Conservation (phyloP, 2,888 invertebrate genomes). For the Netelia fuscicornis region DNA sequence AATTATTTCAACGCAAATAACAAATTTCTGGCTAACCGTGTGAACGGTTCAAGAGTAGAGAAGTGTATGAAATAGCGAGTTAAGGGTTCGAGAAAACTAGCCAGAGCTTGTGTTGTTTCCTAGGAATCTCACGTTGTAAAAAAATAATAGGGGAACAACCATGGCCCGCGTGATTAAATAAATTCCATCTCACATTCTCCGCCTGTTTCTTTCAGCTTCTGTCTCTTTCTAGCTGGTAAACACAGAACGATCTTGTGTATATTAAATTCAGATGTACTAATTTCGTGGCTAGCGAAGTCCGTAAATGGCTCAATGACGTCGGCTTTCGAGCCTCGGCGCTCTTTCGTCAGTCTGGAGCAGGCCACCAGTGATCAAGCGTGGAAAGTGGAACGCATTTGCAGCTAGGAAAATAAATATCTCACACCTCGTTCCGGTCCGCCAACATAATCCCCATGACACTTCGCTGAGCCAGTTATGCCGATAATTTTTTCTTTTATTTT, state of each 20-base stretch:
- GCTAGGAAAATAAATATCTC: slow-evolving; percentile 14
- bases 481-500: not conserved
- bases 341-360: not conserved
- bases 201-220: not conserved
- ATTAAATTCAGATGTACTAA: slow-evolving; percentile 9
- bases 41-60: not conserved
- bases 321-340: not conserved
- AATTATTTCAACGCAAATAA: not conserved
- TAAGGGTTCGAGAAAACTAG: not conserved
- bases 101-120: not conserved
- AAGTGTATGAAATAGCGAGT: not conserved
- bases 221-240: slow-evolving; percentile 16
- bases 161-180: slow-evolving; percentile 18
- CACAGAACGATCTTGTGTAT: slow-evolving; percentile 31
- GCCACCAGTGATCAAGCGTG: slow-evolving; percentile 28
- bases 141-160: slow-evolving; percentile 5
- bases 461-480: not conserved
- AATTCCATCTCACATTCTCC: not conserved
- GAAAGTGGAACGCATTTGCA: slow-evolving; percentile 46
- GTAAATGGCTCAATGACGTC: slow-evolving; percentile 25
- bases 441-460: not conserved
- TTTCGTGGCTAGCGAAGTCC: not conserved
- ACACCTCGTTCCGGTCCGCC: not conserved
- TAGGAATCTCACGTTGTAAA: not conserved
- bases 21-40: not conserved